Conservation (phyloP, 2,797 vertebrate species). For the Premnoplex brunnescens region DNA sequence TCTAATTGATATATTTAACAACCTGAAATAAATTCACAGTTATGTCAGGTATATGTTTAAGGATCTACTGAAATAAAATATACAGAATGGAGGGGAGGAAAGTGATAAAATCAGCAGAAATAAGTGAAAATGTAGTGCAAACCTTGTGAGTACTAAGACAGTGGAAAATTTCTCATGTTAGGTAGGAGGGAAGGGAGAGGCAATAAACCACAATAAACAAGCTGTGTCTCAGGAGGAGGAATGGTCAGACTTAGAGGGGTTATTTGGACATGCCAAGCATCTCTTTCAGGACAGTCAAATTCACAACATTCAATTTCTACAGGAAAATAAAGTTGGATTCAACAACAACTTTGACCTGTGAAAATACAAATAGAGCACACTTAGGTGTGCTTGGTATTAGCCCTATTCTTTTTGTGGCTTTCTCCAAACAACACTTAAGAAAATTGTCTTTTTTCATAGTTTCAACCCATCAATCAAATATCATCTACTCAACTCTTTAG, state of each 20-base stretch:
- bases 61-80: neutral
- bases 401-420: neutral
- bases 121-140: neutral
- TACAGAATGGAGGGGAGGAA: neutral
- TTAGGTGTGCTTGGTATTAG: neutral
- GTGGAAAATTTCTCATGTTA: neutral
- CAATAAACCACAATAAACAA: neutral
- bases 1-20: neutral
- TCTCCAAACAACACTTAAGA: neutral
- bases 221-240: neutral
- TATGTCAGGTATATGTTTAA: neutral
- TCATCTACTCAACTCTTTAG: neutral
- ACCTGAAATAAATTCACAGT: neutral
- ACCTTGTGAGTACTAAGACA: neutral
- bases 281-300: neutral
- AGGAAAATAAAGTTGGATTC: neutral
- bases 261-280: neutral
- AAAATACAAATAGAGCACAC: neutral
- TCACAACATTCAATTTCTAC: neutral
- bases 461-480: neutral
- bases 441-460: neutral
- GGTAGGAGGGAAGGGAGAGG: neutral
- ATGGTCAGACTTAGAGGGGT: neutral
- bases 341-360: neutral
- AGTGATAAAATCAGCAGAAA: neutral